Percentiles rank a stretch among this genome's conserved stretches.
Conservation (phyloP, 2,797 vertebrate species). For the Numenius phaeopus region DNA sequence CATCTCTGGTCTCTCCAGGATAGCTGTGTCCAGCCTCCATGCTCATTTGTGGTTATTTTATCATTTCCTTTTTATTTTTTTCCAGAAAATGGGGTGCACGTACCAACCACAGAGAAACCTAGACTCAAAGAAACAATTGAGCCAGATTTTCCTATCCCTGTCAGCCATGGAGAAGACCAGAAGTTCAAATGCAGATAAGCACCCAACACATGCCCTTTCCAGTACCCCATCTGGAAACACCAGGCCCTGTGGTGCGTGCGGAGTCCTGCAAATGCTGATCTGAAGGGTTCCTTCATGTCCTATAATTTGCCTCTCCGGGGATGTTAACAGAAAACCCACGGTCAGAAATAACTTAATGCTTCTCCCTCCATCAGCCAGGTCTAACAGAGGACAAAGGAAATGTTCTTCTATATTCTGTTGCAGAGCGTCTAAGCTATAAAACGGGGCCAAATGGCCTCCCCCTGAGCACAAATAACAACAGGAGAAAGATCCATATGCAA, state of each 20-base stretch:
- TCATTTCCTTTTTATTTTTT: background rate
- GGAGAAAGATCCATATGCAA: constrained; percentile 54
- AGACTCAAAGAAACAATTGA: background rate
- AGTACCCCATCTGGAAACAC: background rate
- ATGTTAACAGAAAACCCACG: background rate
- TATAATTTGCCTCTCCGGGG: background rate
- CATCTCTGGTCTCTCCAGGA: background rate
- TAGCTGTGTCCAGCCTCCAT: background rate
- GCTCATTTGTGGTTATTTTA: background rate
- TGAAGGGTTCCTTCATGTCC: constrained; percentile 2
- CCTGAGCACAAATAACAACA: constrained; percentile 69
- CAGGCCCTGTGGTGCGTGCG: background rate
- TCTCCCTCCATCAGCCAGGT: constrained; percentile 34
- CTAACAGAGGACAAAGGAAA: constrained; percentile 67
- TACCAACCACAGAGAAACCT: background rate
- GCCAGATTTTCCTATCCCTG: background rate
- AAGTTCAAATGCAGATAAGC: background rate
- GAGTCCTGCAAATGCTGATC: background rate
- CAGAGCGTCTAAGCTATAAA: constrained; percentile 45
- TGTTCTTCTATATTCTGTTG: constrained; percentile 45
- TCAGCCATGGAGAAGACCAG: background rate
- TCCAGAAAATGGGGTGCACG: background rate
- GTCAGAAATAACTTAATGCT: constrained; percentile 48
- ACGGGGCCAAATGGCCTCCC: constrained; percentile 57
- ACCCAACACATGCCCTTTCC: background rate